A percentile compares a stretch with the other conserved stretches of the same genome.
These are phyloP conservation scores for Neostethus bicornis DNA, from an alignment of 2,797 vertebrate genomes.

Conservation along the genomic window DNA sequence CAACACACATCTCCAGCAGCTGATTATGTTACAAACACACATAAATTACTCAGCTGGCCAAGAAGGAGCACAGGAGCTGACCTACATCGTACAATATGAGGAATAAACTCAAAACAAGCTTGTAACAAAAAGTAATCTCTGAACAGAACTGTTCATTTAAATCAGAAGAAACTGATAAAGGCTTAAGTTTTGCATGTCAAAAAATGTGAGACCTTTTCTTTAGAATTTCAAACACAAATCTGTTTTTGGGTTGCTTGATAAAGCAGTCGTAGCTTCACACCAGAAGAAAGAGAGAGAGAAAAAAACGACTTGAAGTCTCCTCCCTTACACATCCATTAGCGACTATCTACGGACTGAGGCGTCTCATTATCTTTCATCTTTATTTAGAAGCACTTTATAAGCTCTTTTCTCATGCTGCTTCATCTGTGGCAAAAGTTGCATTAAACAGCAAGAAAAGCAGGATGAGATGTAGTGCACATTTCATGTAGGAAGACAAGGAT, in stretches of 20 bases:
- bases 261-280: constrained; percentile 39
- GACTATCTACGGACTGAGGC: constrained; percentile 55
- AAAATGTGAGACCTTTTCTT: constrained; percentile 31
- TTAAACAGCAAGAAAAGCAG: constrained; percentile 5
- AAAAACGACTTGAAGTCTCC: constrained; percentile 50
- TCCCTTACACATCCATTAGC: constrained; percentile 61
- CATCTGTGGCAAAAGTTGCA: constrained; percentile 17
- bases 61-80: constrained; percentile 52
- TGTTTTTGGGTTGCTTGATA: constrained; percentile 34
- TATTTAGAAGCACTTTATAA: constrained; percentile 46
- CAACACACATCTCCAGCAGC: constrained; percentile 36
- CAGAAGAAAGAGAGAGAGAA: constrained; percentile 44
- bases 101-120: constrained; percentile 22
- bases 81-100: constrained; percentile 58
- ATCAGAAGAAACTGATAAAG: constrained; percentile 19
- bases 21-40: constrained; percentile 60
- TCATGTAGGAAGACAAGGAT: constrained; percentile 25
- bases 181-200: constrained; percentile 17
- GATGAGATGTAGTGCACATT: neutral
- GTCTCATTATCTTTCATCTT: constrained; percentile 67
- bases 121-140: constrained; percentile 20
- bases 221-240: constrained; percentile 63
- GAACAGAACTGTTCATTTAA: constrained; percentile 15
- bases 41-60: constrained; percentile 61
- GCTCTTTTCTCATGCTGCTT: constrained; percentile 32